Conservation (phyloP, 1,140 invertebrate genomes). For the Hypothenemus hampei region DNA sequence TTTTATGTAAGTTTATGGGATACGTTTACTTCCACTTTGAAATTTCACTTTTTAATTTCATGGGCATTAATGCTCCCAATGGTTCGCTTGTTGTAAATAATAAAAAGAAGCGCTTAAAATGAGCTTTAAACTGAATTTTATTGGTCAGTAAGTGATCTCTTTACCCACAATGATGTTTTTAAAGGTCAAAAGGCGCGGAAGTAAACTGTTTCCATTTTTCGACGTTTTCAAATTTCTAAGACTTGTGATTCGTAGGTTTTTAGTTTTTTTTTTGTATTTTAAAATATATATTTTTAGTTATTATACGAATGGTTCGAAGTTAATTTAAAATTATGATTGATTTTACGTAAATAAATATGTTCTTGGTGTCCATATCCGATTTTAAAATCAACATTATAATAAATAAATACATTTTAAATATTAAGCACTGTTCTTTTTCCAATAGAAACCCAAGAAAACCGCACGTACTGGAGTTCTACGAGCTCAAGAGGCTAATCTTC, state of each 20-base stretch:
- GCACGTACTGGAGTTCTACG: too few species aligned
- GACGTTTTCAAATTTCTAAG: conserved; percentile 29
- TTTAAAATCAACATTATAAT: conserved; percentile 20
- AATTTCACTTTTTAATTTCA: too few species aligned
- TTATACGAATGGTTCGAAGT: background rate
- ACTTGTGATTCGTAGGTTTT: conserved; percentile 40
- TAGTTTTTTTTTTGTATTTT: conserved; percentile 31
- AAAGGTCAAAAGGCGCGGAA: too few species aligned
- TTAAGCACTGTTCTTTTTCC: background rate
- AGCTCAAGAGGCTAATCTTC: too few species aligned
- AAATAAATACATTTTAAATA: conserved; percentile 6
- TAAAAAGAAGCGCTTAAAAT: too few species aligned
- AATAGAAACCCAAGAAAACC: background rate
- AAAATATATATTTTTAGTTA: conserved; percentile 15
- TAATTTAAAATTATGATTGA: too few species aligned
- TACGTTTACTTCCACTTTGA: conserved; percentile 13
- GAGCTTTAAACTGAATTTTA: too few species aligned
- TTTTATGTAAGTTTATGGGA: conserved; percentile 24
- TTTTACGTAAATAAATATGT: conserved; percentile 5
- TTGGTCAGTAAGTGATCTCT: too few species aligned
- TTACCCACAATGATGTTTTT: too few species aligned
- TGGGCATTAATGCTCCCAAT: too few species aligned
- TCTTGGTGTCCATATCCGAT: conserved; percentile 18
- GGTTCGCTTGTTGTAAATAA: too few species aligned
- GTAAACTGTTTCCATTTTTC: conserved; percentile 17